phyloP scores from a whole-genome alignment of 2,113 vertebrate species.

The Eulemur macaco region DNA sequence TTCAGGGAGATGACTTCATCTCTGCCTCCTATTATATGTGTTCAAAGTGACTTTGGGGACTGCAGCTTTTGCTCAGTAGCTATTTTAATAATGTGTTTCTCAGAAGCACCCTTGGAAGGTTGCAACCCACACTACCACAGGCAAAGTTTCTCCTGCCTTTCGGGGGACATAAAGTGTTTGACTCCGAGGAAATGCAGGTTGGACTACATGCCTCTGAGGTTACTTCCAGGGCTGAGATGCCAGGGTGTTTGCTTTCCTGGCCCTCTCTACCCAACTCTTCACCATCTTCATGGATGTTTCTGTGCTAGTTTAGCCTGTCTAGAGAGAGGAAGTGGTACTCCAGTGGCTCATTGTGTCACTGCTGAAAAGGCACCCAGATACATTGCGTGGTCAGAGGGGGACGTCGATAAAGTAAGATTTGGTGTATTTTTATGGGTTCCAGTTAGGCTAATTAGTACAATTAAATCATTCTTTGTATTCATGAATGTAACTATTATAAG shows the following conservation, averaged over 20 bases:
- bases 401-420: neutral
- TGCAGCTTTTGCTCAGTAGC: conserved; percentile 43
- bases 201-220: neutral
- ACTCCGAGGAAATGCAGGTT: neutral
- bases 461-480: neutral
- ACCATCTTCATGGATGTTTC: neutral
- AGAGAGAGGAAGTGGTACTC: neutral
- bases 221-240: neutral
- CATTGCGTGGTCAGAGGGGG: neutral
- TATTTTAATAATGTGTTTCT: conserved; percentile 64
- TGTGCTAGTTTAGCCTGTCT: neutral
- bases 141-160: neutral
- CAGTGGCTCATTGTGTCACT: neutral
- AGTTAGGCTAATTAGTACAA: neutral
- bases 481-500: neutral
- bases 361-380: neutral
- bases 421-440: neutral
- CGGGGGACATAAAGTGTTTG: neutral
- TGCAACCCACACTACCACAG: conserved; percentile 6
- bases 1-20: conserved; percentile 67
- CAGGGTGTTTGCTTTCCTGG: neutral
- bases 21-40: conserved; percentile 29
- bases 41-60: conserved; percentile 58
- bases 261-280: neutral
- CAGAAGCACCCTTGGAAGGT: conserved; percentile 3